Evolutionary conservation across 2,888 invertebrate genomes (phyloP), one percentile per base, ranked within the genome.

Genomic region (Exephanes ischioxanthus): DNA sequence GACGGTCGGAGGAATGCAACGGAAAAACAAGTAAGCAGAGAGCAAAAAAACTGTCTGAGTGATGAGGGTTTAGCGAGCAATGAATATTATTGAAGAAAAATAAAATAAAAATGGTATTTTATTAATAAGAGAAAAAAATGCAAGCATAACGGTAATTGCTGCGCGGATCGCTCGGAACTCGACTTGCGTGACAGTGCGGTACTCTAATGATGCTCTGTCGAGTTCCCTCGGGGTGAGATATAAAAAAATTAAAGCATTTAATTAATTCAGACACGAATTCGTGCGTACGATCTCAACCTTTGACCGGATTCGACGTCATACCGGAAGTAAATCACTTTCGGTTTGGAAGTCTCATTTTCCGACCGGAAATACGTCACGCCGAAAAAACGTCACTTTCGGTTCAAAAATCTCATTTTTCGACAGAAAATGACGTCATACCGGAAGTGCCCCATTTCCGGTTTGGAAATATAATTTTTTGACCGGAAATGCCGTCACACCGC

Each of bases 71-170:
- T 45, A 45, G 61, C 45, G 41, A 16, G 58, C 26, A 51, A 75
- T 75, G 51, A 75, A 63, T 63, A 63, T 22, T 61, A 14, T 19
- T 37, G 30, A 66, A 75, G 66, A 48, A 75, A 48, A 66, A 63
- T 26, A 22, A 19, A 76, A 66, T 51, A 1, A 19, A 55, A 37
- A 63, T 26, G n/a, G 11, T 3, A 48, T 48, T 26, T 61, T 14
- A 26, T 5, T 9, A 55, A 45, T 45, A 19, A 37, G 37, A 45
- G 6, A 22, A 68, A 82, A 61, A 63, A 41, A 45, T 16, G 41
- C n/a, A 66, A 26, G n/a, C 73, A 67, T 68, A 55, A 26, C 77
- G 71, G 77, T 82, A 82, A 82, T 82, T 82, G 82, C 82, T 77
- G 77, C 70, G 77, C 70, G 77, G 16, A 76, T 66, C 19, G 76